Conservation (phyloP, 1,140 invertebrate genomes). For the Polypedilum vanderplanki region DNA sequence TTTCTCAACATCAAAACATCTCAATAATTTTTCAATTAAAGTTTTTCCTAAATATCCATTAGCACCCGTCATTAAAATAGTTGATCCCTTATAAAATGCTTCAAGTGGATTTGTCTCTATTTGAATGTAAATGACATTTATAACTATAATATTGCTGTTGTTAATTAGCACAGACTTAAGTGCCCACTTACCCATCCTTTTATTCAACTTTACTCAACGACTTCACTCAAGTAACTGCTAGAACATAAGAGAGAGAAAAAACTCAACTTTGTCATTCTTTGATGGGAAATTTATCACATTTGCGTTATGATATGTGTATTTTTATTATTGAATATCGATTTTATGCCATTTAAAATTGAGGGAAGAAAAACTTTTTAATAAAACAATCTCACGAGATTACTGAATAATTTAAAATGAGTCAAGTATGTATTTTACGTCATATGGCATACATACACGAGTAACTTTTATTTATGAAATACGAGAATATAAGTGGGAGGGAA, state of each 20-base stretch:
- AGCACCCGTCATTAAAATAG: constrained; percentile 56
- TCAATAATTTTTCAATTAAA: constrained; percentile 77
- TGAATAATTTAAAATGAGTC: constrained; percentile 27
- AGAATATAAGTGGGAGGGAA: no score
- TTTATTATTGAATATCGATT: background rate
- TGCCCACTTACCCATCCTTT: background rate
- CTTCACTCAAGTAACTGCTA: background rate
- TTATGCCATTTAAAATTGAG: background rate
- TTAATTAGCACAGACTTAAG: background rate
- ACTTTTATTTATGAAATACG: no score
- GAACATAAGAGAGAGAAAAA: background rate
- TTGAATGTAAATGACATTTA: background rate
- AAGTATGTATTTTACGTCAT: background rate
- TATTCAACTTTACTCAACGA: background rate
- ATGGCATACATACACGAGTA: no score
- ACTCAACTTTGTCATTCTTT: background rate
- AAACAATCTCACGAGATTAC: background rate
- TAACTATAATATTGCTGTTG: background rate
- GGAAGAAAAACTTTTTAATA: background rate
- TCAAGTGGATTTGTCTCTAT: background rate
- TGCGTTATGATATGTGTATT: background rate
- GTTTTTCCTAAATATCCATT: constrained; percentile 87
- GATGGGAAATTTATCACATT: constrained; percentile 19
- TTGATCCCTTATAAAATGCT: constrained; percentile 46
- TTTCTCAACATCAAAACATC: constrained; percentile 61